Evolutionary conservation across 2,888 invertebrate genomes (phyloP).

Genomic region (Petrophora chlorosata): DNA sequence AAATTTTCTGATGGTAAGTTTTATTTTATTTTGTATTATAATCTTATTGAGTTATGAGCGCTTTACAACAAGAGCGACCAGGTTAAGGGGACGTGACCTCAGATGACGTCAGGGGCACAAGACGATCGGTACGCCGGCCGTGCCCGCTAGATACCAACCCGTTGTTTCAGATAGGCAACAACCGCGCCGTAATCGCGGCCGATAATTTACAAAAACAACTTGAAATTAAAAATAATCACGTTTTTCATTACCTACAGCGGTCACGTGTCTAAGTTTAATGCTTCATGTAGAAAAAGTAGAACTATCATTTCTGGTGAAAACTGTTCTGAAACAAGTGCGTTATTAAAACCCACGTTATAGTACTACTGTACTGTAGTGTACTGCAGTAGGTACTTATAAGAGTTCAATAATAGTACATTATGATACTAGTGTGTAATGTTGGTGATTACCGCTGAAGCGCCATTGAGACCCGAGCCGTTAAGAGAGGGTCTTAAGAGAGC

Average conservation of each 20-base stretch:
- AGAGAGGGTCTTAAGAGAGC: too few species aligned
- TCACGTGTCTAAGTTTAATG: not conserved
- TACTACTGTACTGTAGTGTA: too few species aligned
- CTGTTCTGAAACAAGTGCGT: too few species aligned
- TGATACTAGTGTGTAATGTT: too few species aligned
- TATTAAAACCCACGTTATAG: too few species aligned
- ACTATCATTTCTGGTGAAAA: too few species aligned
- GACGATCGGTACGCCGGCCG: slow-evolving; percentile 43
- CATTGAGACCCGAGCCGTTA: too few species aligned
- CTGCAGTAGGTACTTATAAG: too few species aligned
- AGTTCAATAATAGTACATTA: too few species aligned
- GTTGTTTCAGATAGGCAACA: slow-evolving; percentile 55
- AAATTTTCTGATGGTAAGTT: not conserved
- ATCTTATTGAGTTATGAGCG: slow-evolving; percentile 50
- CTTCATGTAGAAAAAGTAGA: not conserved
- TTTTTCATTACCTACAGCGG: slow-evolving; percentile 1
- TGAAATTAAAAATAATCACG: slow-evolving; percentile 15
- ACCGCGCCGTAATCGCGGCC: slow-evolving; percentile 40
- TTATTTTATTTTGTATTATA: slow-evolving; percentile 48
- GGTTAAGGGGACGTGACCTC: slow-evolving; percentile 67
- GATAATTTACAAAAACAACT: slow-evolving; percentile 36
- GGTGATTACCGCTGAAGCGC: too few species aligned
- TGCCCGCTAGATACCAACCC: slow-evolving; percentile 59
- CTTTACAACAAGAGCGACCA: slow-evolving; percentile 56
- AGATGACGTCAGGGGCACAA: slow-evolving; percentile 55